A percentile compares a stretch with the other conserved stretches of the same genome.
phyloP scores from a whole-genome alignment of 2,113 vertebrate species.

The Campylomormyrus tamandua region DNA sequence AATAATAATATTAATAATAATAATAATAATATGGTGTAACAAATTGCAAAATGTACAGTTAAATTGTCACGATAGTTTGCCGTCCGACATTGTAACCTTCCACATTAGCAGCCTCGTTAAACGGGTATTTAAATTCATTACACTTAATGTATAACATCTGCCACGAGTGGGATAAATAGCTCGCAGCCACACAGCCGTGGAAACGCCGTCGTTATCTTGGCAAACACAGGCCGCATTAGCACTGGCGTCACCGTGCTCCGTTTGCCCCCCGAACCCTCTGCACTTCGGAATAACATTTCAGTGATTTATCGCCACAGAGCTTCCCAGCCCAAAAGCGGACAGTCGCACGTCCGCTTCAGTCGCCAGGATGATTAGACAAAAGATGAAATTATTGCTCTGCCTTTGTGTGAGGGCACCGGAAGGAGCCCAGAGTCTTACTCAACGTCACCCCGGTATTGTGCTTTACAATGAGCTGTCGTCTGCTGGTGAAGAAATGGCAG shows the following conservation, averaged over 20 bases:
- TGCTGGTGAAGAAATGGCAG: constrained; percentile 19
- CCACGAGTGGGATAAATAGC: background rate
- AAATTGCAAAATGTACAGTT: background rate
- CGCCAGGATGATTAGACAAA: background rate
- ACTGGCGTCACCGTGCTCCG: background rate
- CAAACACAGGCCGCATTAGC: background rate
- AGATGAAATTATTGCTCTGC: background rate
- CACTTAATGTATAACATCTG: constrained; percentile 3
- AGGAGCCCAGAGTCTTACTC: constrained; percentile 39
- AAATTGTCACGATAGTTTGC: background rate
- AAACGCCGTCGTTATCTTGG: background rate
- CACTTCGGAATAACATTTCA: background rate
- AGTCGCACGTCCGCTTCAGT: background rate
- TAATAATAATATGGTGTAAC: background rate
- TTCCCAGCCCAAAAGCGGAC: background rate
- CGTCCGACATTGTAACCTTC: background rate
- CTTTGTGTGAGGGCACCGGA: background rate
- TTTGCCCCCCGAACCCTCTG: background rate
- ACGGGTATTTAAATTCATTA: background rate
- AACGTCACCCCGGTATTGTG: constrained; percentile 47
- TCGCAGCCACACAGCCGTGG: constrained; percentile 13
- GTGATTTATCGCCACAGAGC: background rate
- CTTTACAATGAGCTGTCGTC: constrained; percentile 56
- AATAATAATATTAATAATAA: background rate
- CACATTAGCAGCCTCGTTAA: background rate